Base-by-base conservation (phyloP, 2,797 vertebrate species). In the Lutjanus campechanus region DNA sequence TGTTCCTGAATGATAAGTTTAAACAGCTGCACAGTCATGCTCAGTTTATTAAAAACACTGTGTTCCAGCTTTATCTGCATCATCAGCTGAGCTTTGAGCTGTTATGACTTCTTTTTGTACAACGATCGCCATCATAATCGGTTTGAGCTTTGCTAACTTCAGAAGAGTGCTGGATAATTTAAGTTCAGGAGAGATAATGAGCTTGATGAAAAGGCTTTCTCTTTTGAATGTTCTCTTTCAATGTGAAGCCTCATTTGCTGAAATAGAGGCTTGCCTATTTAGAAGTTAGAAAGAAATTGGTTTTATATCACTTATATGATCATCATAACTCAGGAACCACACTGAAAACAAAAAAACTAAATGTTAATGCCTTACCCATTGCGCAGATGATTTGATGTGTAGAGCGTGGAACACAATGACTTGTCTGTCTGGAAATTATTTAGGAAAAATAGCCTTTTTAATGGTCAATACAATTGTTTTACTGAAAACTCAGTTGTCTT, bases 41-140 rank as follows among this genome's bases (percentile, higher is more conserved):
- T 15, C 36, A 13, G n/a, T 65, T 40, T 54, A 54, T 79, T 59
- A 50, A 36, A 46, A 50, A 20, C 47, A 40, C 29, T 56, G 41
- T 46, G 41, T 46, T 50, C n/a, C 63, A 65, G 40, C 47, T 73
- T 70, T 55, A 70, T 84, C 68, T 44, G 56, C 59, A 22, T 53
- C 69, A 53, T 78, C 54, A 70, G 56, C 64, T 65, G 25, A 25
- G 64, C 64, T 70, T 16, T 8, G 29, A 62, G 3, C 49, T 78
- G 29, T 85, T 79, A 71, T 3, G n/a, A 16, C 41, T 63, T 58
- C 47, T 62, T 79, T 81, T 83, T 58, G 71, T 51, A 17, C 16
- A 51, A 11, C 3, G 9, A 58, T 80, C 75, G 44, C 65, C 51
- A 77, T 82, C 83, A 71, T 25, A 50, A 36, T 41, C 25, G 8